phyloP scores from a whole-genome alignment of 2,113 vertebrate species.

The Raja brachyura region DNA sequence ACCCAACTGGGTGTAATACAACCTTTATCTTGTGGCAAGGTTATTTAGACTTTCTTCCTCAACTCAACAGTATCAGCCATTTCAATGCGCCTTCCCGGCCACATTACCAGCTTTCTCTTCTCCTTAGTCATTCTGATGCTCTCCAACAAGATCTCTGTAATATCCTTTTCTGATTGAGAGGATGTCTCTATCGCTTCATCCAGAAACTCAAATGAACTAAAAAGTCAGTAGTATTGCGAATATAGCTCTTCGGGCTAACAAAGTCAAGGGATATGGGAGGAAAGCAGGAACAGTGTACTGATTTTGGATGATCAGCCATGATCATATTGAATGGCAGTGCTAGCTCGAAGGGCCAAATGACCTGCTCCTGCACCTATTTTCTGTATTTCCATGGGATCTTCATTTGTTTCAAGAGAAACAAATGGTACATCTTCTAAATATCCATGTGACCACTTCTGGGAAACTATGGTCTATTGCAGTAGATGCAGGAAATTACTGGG shows the following conservation, averaged over 20 bases:
- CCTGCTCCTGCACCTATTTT: too few species aligned
- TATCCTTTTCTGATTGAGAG: background rate
- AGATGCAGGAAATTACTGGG: background rate
- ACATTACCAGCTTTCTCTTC: background rate
- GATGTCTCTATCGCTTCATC: background rate
- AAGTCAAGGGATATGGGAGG: too few species aligned
- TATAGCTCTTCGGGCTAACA: too few species aligned
- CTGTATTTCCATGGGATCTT: background rate
- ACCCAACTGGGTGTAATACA: background rate
- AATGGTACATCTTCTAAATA: background rate
- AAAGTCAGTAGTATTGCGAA: background rate
- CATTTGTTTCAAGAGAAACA: background rate
- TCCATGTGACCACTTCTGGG: background rate
- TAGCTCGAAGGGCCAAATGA: too few species aligned
- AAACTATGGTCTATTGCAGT: background rate
- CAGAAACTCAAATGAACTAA: background rate
- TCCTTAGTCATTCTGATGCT: background rate
- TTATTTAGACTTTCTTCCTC: background rate
- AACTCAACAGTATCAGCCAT: background rate
- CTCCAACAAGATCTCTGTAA: background rate
- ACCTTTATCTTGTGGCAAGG: background rate
- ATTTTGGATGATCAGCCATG: too few species aligned
- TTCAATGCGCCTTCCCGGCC: background rate
- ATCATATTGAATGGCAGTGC: too few species aligned
- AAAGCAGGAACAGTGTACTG: too few species aligned